Evolutionary conservation across 2,113 vertebrate species (phyloP), one percentile per base, ranked within the genome.

Genomic region (Ranitomeya imitator): DNA sequence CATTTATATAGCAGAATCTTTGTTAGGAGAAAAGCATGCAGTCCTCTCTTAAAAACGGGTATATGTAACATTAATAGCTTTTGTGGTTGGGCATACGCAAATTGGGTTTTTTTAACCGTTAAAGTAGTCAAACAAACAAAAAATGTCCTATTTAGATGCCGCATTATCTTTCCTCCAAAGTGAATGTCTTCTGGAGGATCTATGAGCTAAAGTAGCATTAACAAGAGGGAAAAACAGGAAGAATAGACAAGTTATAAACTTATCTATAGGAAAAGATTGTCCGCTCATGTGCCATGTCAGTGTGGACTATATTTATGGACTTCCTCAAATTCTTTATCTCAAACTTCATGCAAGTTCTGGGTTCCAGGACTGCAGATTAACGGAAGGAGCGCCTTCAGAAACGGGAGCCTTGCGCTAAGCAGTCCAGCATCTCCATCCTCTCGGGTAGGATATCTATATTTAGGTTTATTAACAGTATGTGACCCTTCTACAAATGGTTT

Each of bases 401-500:
- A 14, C 26, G 21, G 14, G 65, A 15, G 37, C 19, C 19, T 18
- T 4, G 21, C 63, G 16, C 19, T 55, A 16, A 69, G 21, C 82
- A 69, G 26, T 21, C 26, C 31, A 4, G n/a, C 18, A 84, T 23
- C 79, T 18, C 79, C 79, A 11, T 45, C 10, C 54, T 61, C 71
- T 77, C 55, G 3, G 60, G 55, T 18, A 61, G 23, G 55, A 79
- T 63, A 67, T 51, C 79, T 82, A 83, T 51, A 83, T 88, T 82
- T 74, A 83, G 79, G 67, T 19, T 73, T 65, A 52, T 18, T 71
- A 82, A 74, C 55, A 79, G 4, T 52, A 26, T 16, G n/a, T 18
- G 63, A 54, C 74, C 74, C 57, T 65, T 79, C 59, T 54, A 52
- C 86, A 82, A 88, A 88, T 67, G 52, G 65, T 88, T 88, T 82